A percentile compares a stretch with the other conserved stretches of the same genome.
These are phyloP conservation scores for Beris morrisii DNA, from an alignment of 2,888 invertebrate genomes.

Conservation along the genomic window DNA sequence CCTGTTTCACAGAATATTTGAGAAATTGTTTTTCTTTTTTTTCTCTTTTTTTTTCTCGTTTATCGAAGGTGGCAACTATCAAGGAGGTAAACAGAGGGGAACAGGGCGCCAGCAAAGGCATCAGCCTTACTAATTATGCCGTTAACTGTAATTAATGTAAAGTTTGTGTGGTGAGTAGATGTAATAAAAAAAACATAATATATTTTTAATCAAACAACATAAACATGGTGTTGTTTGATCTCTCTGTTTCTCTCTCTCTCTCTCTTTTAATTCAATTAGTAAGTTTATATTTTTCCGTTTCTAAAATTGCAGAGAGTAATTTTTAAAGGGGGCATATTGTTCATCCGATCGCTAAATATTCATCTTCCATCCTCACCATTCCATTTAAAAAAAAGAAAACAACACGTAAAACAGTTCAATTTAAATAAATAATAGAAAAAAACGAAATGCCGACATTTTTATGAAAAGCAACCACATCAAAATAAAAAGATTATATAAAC, in stretches of 20 bases:
- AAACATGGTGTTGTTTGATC: neutral
- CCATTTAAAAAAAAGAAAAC: conserved; percentile 37
- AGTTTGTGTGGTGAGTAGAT: conserved; percentile 34
- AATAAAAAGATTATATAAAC: neutral
- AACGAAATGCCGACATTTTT: conserved; percentile 10
- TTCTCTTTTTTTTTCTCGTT: conserved; percentile 27
- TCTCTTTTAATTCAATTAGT: neutral
- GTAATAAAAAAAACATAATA: neutral
- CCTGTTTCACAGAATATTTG: neutral
- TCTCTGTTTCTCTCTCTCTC: neutral
- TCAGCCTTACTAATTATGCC: conserved; percentile 73
- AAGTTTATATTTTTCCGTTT: neutral
- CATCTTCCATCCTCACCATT: conserved; percentile 41
- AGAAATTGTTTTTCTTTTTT: neutral
- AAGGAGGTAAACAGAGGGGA: conserved; percentile 84
- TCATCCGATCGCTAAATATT: conserved; percentile 30
- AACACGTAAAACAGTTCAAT: conserved; percentile 18
- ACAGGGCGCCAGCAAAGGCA: conserved; percentile 82
- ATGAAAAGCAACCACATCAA: conserved; percentile 4
- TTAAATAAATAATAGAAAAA: conserved; percentile 1
- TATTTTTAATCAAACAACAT: neutral
- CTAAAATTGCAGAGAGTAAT: conserved; percentile 16
- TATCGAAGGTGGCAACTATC: conserved; percentile 62
- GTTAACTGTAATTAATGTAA: conserved; percentile 23
- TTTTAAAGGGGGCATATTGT: conserved; percentile 32